Base-by-base conservation (phyloP, 2,888 invertebrate genomes). In the Cheilosia vernalis region DNA sequence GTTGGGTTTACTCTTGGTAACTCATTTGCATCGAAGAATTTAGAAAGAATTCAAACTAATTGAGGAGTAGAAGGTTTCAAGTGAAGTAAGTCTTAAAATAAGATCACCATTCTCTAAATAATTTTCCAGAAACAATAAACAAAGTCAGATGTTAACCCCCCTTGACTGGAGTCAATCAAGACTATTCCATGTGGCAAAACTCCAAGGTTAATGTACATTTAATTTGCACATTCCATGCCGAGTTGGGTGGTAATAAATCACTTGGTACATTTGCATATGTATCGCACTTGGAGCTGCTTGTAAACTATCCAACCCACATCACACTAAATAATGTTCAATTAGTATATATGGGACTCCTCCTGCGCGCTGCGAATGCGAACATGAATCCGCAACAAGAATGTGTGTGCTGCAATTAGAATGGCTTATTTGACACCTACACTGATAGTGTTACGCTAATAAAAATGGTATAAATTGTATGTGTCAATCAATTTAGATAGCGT, bases 121-220 rank as follows among this genome's bases (percentile, higher is more conserved):
- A 0, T 53, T 53, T 27, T 33, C 10, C 9, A 10, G 3, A 33
- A 33, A 33, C 6, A 27, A 6, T 2, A 9, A 30, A 37, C 1
- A 10, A 37, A 55, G n/a, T 5, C n/a, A 0, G 30, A 30, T n/a
- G 30, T 6, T 15, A 30, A 55, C 2, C 55, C 15, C 30, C 7
- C 17, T 55, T 55, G 55, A 55, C 27, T 55, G 5, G 7, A 55
- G 27, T 55, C 17, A 30, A 55, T 55, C 55, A 55, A 30, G 10
- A 30, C 5, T 4, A 24, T 21, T 33, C 37, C 3, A 4, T 58
- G 21, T 37, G 13, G 13, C 17, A 40, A 37, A 30, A 47, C 47
- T 44, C 30, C 63, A 63, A 63, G 47, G 63, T 63, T 63, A 63
- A 63, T 19, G 63, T 63, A 63, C 47, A 24, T 63, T 63, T 63